Conservation (phyloP, 2,113 vertebrate genomes). For the Leuciscus idus region DNA sequence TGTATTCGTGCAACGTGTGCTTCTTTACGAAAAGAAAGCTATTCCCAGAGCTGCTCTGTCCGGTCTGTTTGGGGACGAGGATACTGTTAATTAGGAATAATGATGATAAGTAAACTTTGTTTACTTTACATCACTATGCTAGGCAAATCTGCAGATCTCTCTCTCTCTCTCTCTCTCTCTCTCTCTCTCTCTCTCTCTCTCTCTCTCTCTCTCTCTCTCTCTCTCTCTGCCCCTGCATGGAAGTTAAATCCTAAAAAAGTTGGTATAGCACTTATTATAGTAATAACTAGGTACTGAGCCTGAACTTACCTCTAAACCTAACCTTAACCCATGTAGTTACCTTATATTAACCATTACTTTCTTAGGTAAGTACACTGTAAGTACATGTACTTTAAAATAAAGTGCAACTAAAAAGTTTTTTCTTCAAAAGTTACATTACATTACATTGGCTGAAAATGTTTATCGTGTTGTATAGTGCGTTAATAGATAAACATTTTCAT, state of each 20-base stretch:
- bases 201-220: slow-evolving; percentile 14
- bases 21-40: slow-evolving; percentile 21
- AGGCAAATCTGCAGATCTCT: neutral
- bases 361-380: too few relatives aligned
- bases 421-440: neutral
- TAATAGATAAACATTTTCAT: slow-evolving; percentile 61
- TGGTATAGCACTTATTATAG: too few relatives aligned
- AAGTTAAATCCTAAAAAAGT: neutral
- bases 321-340: too few relatives aligned
- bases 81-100: slow-evolving; percentile 49
- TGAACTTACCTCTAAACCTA: too few relatives aligned
- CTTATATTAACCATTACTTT: too few relatives aligned
- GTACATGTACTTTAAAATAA: too few relatives aligned
- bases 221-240: neutral
- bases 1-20: slow-evolving; percentile 13
- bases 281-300: too few relatives aligned
- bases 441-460: too few relatives aligned
- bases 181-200: neutral
- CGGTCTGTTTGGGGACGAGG: slow-evolving; percentile 30
- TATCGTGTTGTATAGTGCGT: neutral
- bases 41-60: slow-evolving; percentile 10
- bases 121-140: slow-evolving; percentile 30
- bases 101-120: slow-evolving; percentile 45
- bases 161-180: slow-evolving; percentile 6
- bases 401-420: too few relatives aligned